These are phyloP conservation scores for Dryoscopus gambensis DNA, from an alignment of 2,113 vertebrate species.

Conservation along the genomic window DNA sequence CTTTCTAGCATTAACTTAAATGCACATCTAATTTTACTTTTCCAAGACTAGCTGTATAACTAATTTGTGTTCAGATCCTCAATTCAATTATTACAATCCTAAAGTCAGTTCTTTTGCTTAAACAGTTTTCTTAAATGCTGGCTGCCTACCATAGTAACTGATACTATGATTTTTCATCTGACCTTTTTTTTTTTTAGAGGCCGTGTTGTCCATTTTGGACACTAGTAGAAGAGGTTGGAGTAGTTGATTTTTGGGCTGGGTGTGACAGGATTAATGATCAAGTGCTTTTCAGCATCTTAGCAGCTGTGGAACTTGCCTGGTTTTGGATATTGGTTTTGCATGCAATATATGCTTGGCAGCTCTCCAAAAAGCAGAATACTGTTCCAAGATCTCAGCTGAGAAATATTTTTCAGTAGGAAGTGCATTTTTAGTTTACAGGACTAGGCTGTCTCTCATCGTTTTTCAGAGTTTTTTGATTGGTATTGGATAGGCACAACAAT, in stretches of 20 bases:
- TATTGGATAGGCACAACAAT: background rate
- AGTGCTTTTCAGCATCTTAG: constrained; percentile 58
- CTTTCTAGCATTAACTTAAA: constrained; percentile 28
- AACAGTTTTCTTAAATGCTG: constrained; percentile 48
- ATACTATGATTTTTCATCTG: background rate
- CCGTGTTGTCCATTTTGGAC: background rate
- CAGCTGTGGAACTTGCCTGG: constrained; percentile 4
- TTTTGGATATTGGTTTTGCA: constrained; percentile 22
- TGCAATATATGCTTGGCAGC: constrained; percentile 47
- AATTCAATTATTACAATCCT: background rate
- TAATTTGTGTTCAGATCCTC: constrained; percentile 1
- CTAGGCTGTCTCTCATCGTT: background rate
- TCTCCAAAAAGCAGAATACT: constrained; percentile 34
- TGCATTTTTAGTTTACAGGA: constrained; percentile 21
- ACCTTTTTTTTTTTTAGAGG: background rate
- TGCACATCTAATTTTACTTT: background rate
- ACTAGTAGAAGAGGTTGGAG: background rate
- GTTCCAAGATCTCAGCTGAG: constrained; percentile 51
- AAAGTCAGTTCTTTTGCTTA: background rate
- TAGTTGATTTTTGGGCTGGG: constrained; percentile 47
- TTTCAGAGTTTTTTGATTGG: background rate
- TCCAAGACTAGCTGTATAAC: background rate
- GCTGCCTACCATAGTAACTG: constrained; percentile 1
- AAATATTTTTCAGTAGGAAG: constrained; percentile 54
- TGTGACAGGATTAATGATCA: constrained; percentile 54